Evolutionary conservation across 2,113 vertebrate genomes (phyloP).

Genomic region (Pedetes capensis): DNA sequence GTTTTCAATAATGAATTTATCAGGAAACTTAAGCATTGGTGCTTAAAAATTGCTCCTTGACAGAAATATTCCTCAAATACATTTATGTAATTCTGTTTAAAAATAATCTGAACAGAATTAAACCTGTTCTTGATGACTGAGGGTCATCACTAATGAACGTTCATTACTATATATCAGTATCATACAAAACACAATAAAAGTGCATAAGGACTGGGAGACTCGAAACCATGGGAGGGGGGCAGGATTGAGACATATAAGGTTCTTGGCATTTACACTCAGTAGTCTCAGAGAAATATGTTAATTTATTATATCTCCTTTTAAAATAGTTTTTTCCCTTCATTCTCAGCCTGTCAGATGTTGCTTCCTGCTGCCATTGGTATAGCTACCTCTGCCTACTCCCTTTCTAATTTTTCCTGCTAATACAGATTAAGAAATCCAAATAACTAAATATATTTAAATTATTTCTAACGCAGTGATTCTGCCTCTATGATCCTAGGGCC

Average conservation of each 20-base stretch:
- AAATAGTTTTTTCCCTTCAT: not conserved
- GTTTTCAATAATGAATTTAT: slow-evolving; percentile 1
- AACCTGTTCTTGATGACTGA: not conserved
- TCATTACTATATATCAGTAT: not conserved
- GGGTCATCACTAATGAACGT: not conserved
- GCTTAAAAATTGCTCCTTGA: not conserved
- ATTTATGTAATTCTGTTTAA: not conserved
- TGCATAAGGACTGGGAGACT: not conserved
- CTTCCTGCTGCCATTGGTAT: not conserved
- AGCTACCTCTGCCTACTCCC: not conserved
- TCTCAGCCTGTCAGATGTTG: not conserved
- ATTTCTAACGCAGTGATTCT: not conserved
- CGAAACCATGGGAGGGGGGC: not conserved
- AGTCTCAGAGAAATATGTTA: not conserved
- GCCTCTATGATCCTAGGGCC: not conserved
- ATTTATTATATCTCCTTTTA: not conserved
- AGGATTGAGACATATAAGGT: not conserved
- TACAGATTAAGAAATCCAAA: not conserved
- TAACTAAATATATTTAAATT: slow-evolving; percentile 1
- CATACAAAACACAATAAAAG: not conserved
- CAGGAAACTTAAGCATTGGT: not conserved
- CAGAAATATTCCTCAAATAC: slow-evolving; percentile 19
- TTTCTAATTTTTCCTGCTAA: not conserved
- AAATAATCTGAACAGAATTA: not conserved
- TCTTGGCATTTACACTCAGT: not conserved